These are phyloP conservation scores for Ctenochaetus hawaiiensis DNA, from an alignment of 2,797 vertebrate genomes.

Conservation along the genomic window DNA sequence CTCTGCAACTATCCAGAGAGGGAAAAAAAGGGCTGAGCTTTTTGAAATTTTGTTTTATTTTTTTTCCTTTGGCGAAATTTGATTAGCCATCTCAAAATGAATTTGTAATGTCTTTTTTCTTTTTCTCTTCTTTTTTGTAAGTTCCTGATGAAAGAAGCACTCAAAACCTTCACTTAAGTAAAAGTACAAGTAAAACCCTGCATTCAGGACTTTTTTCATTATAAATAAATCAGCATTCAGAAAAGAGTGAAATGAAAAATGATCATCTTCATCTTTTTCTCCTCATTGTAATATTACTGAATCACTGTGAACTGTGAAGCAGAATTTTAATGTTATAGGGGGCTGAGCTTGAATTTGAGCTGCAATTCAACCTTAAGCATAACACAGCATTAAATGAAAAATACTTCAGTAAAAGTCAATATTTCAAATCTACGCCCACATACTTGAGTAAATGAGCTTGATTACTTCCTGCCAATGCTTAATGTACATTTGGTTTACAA, in stretches of 20 bases:
- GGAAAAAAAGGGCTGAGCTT: background rate
- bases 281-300: background rate
- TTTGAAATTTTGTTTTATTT: background rate
- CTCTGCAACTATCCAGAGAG: background rate
- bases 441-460: background rate
- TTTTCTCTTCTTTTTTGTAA: background rate
- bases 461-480: background rate
- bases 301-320: background rate
- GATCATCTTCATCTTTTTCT: background rate
- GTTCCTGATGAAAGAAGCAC: no score
- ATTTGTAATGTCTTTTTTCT: background rate
- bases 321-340: background rate
- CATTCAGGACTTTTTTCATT: background rate
- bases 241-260: background rate
- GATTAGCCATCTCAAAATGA: constrained; percentile 14
- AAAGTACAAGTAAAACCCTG: background rate
- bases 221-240: background rate
- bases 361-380: background rate
- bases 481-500: background rate
- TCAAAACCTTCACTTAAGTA: background rate
- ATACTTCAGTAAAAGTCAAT: background rate
- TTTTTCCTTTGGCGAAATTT: constrained; percentile 6
- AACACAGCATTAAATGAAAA: background rate
- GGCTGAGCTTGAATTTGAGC: background rate
- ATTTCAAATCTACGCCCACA: no score